These are phyloP conservation scores for Zhuqinia jingwanae DNA, from an alignment of 2,888 invertebrate species.

Conservation along the genomic window DNA sequence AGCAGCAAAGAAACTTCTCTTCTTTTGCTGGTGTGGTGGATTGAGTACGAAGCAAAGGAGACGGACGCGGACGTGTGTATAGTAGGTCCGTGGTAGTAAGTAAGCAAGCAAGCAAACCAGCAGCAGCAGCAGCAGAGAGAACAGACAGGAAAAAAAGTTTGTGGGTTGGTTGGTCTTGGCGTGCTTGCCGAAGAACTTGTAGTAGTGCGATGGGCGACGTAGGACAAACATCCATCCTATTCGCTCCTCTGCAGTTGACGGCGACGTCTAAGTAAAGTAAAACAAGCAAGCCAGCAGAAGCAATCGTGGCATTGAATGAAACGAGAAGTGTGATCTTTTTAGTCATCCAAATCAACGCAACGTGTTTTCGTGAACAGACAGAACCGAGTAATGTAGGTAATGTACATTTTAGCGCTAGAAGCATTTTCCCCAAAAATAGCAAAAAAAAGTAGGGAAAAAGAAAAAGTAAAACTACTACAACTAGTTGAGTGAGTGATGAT, in stretches of 20 bases:
- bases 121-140: conserved; percentile 16
- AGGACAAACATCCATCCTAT: conserved; percentile 38
- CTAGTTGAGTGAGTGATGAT: not conserved
- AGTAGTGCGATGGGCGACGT: conserved; percentile 44
- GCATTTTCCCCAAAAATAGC: too few relatives aligned
- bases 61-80: too few relatives aligned
- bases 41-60: too few relatives aligned
- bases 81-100: too few relatives aligned
- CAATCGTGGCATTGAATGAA: not conserved
- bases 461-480: too few relatives aligned
- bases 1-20: too few relatives aligned
- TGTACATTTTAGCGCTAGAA: too few relatives aligned
- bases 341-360: too few relatives aligned
- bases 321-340: not conserved
- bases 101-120: not conserved
- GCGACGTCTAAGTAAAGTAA: not conserved
- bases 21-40: too few relatives aligned
- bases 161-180: conserved; percentile 29
- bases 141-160: conserved; percentile 11
- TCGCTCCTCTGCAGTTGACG: conserved; percentile 18
- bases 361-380: too few relatives aligned
- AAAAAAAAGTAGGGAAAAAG: too few relatives aligned
- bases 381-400: too few relatives aligned
- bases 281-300: not conserved
- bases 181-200: conserved; percentile 10